phyloP scores from a whole-genome alignment of 2,113 vertebrate genomes.

The Austrofundulus limnaeus region DNA sequence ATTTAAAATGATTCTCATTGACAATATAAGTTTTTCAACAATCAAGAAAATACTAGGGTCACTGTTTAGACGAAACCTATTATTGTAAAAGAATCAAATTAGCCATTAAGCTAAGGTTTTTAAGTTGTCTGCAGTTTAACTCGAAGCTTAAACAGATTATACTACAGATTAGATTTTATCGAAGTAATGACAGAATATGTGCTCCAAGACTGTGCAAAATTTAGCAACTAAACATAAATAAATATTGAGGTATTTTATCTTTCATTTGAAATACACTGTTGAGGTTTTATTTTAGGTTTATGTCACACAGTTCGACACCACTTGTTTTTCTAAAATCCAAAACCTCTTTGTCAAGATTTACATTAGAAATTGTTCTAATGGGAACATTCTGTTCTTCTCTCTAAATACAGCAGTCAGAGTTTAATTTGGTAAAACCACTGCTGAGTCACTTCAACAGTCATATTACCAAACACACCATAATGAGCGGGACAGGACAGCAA shows the following conservation, averaged over 20 bases:
- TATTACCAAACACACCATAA: conserved; percentile 52
- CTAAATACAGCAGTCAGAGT: conserved; percentile 53
- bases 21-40: neutral
- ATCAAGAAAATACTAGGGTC: neutral
- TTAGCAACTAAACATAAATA: too few relatives aligned
- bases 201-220: too few relatives aligned
- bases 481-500: conserved; percentile 59
- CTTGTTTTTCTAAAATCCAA: conserved; percentile 27
- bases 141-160: neutral
- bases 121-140: conserved; percentile 12
- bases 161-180: neutral
- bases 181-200: neutral
- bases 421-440: conserved; percentile 46
- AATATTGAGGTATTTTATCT: too few relatives aligned
- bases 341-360: conserved; percentile 17
- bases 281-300: neutral
- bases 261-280: too few relatives aligned
- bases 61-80: neutral
- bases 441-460: conserved; percentile 47
- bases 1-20: neutral
- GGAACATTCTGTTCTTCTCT: conserved; percentile 16
- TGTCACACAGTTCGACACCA: conserved; percentile 17
- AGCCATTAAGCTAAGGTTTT: neutral
- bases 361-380: conserved; percentile 23
- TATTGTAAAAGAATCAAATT: neutral